These are phyloP conservation scores for Drosophila seguyi DNA, from an alignment of 1,140 invertebrate species.

Conservation along the genomic window DNA sequence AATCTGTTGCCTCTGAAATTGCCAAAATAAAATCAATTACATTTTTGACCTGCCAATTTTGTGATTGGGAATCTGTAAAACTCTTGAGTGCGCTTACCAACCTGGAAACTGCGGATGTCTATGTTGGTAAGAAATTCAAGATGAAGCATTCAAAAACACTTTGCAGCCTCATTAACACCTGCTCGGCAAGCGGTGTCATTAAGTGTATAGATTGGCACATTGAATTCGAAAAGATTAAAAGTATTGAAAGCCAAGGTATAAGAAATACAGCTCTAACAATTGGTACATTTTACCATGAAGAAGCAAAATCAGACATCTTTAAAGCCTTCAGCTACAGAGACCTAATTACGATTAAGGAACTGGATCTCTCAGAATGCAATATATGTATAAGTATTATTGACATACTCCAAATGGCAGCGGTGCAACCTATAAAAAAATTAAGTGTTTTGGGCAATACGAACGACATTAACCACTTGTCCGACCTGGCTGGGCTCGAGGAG, in stretches of 20 bases:
- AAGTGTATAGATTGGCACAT: rapidly evolving
- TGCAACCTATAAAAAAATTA: background rate
- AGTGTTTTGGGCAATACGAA: background rate
- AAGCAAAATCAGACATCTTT: background rate
- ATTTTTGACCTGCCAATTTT: background rate
- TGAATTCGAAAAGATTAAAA: background rate
- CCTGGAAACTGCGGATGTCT: background rate
- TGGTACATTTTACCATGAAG: no score
- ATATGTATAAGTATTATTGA: background rate
- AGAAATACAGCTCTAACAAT: background rate
- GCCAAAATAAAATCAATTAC: slow-evolving; percentile 1
- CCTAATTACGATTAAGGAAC: no score
- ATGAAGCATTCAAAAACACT: background rate
- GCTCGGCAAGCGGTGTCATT: background rate
- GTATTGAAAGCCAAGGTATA: background rate
- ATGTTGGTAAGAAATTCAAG: rapidly evolving
- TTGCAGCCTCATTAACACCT: no score
- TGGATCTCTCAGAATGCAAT: background rate
- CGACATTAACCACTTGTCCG: no score
- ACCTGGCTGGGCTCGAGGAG: background rate
- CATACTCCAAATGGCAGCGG: background rate
- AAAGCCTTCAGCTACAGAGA: background rate
- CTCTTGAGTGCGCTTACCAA: background rate
- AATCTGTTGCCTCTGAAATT: background rate
- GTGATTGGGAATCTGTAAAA: background rate